Conservation (phyloP, 2,888 invertebrate species). For the Apotomis betuletana region DNA sequence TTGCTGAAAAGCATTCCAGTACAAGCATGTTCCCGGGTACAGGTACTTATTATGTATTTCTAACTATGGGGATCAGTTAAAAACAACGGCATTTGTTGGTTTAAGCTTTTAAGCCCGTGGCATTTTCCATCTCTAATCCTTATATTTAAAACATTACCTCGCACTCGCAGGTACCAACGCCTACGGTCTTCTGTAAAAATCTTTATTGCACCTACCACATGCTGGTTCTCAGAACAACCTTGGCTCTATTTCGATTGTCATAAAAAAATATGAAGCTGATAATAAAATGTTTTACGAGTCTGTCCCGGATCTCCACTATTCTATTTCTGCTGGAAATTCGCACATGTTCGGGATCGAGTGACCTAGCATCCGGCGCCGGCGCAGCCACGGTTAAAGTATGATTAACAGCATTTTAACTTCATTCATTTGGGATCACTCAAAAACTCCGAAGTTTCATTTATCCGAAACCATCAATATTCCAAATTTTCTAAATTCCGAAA, state of each 20-base stretch:
- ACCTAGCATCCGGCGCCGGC: slow-evolving; percentile 30
- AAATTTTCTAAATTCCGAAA: no score
- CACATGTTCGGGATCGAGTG: slow-evolving; percentile 31
- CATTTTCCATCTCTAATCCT: no score
- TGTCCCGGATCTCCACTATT: slow-evolving; percentile 1
- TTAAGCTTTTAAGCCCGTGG: no score
- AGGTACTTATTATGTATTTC: no score
- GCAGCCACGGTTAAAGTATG: neutral
- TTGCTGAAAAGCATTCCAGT: no score
- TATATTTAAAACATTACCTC: neutral
- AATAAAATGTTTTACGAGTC: slow-evolving; percentile 24
- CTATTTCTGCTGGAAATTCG: slow-evolving; percentile 22
- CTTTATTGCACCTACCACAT: neutral
- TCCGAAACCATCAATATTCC: no score
- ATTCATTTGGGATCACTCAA: no score
- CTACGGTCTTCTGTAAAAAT: neutral
- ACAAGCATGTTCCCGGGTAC: no score
- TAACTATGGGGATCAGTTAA: no score
- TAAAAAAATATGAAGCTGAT: slow-evolving; percentile 17
- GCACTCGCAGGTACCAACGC: neutral
- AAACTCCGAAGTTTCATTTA: no score
- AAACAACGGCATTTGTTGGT: no score
- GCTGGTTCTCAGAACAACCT: slow-evolving; percentile 22
- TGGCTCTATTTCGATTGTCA: slow-evolving; percentile 24
- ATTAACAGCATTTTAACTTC: slow-evolving; percentile 10